Conservation (phyloP, 2,113 vertebrate genomes). For the Mus musculus region GRCm39 chr1:84670001-84670500, state of each 20-base stretch:
- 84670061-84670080: background rate
- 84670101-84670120: background rate
- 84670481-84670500: background rate
- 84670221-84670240: background rate
- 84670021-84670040: background rate
- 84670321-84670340: background rate
- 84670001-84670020: background rate
- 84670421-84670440: background rate
- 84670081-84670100: background rate
- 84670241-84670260: background rate
- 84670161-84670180: background rate
- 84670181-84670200: background rate
- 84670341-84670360: accelerated
- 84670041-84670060: background rate
- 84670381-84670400: background rate
- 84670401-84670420: background rate
- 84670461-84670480: background rate
- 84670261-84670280: background rate
- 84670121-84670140: background rate
- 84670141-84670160: background rate
- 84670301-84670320: background rate
- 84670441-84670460: no score
- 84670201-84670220: background rate
- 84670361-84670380: background rate
- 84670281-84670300: no score